phyloP scores from a whole-genome alignment of 1,140 invertebrate species.

The Orius insidiosus region DNA sequence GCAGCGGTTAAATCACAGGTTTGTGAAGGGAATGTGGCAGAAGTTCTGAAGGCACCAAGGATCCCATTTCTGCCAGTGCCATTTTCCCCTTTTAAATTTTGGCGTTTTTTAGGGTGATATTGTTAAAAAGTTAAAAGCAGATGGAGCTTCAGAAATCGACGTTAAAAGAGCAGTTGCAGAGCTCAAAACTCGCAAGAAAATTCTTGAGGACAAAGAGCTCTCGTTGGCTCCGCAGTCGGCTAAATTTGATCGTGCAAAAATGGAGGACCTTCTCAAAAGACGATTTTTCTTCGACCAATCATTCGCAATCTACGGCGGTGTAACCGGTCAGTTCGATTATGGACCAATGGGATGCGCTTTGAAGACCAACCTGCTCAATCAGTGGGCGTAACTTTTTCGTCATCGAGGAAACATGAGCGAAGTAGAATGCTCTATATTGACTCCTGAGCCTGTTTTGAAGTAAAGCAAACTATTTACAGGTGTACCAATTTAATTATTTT shows the following conservation, averaged over 20 bases:
- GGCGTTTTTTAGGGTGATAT: slow-evolving; percentile 53
- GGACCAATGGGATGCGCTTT: slow-evolving; percentile 98
- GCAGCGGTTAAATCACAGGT: slow-evolving; percentile 82
- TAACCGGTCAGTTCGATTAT: slow-evolving; percentile 84
- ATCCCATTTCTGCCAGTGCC: not conserved
- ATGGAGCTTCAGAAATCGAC: slow-evolving; percentile 75
- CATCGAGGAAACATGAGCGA: slow-evolving; percentile 94
- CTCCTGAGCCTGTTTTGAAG: slow-evolving; percentile 90
- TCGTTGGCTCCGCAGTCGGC: slow-evolving; percentile 53
- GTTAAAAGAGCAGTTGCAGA: slow-evolving; percentile 87
- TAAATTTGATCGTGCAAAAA: slow-evolving; percentile 76
- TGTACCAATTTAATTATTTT: slow-evolving; percentile 2
- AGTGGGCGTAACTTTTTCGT: slow-evolving; percentile 96
- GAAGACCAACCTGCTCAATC: slow-evolving; percentile 83
- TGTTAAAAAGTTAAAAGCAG: slow-evolving; percentile 68
- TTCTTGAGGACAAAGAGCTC: slow-evolving; percentile 86
- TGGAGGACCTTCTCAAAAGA: slow-evolving; percentile 95
- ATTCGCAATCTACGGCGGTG: slow-evolving; percentile 97
- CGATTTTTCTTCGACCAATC: slow-evolving; percentile 98
- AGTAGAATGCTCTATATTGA: slow-evolving; percentile 93
- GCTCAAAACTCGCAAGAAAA: slow-evolving; percentile 76
- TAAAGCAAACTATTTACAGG: too few relatives aligned
- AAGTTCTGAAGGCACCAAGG: too few relatives aligned
- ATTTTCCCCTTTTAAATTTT: not conserved
- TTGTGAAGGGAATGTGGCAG: too few relatives aligned